phyloP scores from a whole-genome alignment of 2,113 vertebrate genomes.

The Rhea pennata region DNA sequence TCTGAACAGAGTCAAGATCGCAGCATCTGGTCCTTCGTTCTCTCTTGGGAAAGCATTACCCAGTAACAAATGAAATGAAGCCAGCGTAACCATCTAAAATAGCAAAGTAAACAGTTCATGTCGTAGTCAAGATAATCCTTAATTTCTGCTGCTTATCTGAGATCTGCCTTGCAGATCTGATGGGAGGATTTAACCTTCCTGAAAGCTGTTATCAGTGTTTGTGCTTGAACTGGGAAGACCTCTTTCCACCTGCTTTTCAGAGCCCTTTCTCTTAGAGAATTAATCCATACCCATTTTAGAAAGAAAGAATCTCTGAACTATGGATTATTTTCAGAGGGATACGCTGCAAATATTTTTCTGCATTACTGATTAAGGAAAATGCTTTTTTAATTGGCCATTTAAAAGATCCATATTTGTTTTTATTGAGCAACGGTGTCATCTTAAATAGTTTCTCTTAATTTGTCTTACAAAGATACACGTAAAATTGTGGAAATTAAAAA shows the following conservation, averaged over 20 bases:
- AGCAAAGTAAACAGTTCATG: conserved; percentile 64
- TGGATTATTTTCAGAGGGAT: conserved; percentile 3
- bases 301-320: conserved; percentile 13
- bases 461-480: not conserved
- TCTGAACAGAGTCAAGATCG: not conserved
- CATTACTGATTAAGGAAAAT: not conserved
- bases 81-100: conserved; percentile 49
- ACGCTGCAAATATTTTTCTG: not conserved
- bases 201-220: conserved; percentile 40
- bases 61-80: conserved; percentile 25
- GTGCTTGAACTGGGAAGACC: conserved; percentile 60
- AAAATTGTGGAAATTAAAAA: not conserved
- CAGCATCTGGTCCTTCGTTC: not conserved
- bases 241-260: conserved; percentile 53
- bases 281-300: conserved; percentile 9
- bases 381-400: not conserved
- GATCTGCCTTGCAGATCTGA: conserved; percentile 45
- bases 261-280: conserved; percentile 35
- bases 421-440: not conserved
- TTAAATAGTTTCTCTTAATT: not conserved
- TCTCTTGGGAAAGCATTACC: conserved; percentile 29
- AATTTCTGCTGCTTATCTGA: conserved; percentile 65
- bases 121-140: conserved; percentile 65
- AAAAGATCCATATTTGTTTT: not conserved
- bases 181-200: conserved; percentile 64